Base-by-base conservation (phyloP, 2,797 vertebrate species). In the Enteromius thamalakanensis region DNA sequence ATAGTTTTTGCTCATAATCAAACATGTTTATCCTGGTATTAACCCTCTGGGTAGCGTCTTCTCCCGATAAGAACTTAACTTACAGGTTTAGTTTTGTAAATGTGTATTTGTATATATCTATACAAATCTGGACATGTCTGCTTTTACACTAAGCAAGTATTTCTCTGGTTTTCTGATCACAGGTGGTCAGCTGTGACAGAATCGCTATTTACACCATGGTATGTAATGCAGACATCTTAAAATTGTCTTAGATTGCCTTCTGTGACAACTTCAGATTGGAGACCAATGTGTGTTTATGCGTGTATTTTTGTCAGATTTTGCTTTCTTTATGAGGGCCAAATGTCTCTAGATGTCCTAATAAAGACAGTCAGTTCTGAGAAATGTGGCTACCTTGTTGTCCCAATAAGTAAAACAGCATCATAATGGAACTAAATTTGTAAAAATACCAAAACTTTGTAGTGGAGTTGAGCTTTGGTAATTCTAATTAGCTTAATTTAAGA, bases 381-480 rank as follows among this genome's bases (percentile, higher is more conserved):
- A 70, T 42, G 42, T 49, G 29, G 12, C n/a, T 23, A 26, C 7
- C 10, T 47, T 47, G 14, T 71, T 17, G 45, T 42, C 4, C 37
- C 11, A 37, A 23, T 47, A 17, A 5, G 34, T 69, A 71, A 71
- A 37, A n/a, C 21, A n/a, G 51, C 34, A 40, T 51, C 26, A 51
- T 21, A 72, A 72, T 32, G 26, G 1, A 26, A 8, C 11, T 29
- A 71, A 29, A 49, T 71, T 3, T 72, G 9, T 32, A 72, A 11
- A 51, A 70, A 47, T 47, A 42, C 3, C 6, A n/a, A 60, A 58
- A 60, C 37, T 19, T 21, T 32, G 7, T 6, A 77, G 76, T 29
- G 51, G 65, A 34, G 79, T 26, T 65, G 67, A 45, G 55, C n/a
- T 81, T 86, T 83, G 51, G 11, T 37, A 67, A 79, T 53, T 67